Base-by-base conservation (phyloP, 2,888 invertebrate genomes). In the Malthinus seriepunctatus region DNA sequence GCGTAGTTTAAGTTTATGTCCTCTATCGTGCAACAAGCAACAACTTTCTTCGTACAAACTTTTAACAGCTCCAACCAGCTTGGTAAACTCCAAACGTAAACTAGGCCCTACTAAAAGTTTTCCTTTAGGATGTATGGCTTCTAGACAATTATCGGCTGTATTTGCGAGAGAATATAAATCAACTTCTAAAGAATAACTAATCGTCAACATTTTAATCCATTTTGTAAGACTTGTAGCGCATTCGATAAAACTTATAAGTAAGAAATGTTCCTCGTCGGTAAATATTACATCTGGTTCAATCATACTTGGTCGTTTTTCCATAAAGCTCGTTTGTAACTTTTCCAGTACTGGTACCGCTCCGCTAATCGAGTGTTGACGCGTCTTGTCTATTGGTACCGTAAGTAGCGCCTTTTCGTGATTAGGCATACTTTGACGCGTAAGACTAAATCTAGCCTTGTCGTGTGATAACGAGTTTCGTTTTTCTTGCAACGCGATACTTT, bases 221-320 rank as follows among this genome's bases (percentile, higher is more conserved):
- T 93, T 92, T n/a, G 93, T 90, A n/a, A 95, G 83, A 0, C 89
- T 88, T 56, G 91, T 90, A 47, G 91, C 85, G 32, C 90, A 89
- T 75, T 95, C 95, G 14, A 95, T 88, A 72, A 95, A 88, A 38
- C 86, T 87, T 4, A 93, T 81, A 1, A 96, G 80, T 46, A 89
- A 83, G 6, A 83, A 82, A 65, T 85, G 84, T 76, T 94, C 93
- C 6, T 90, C 88, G 1, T 83, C 83, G 0, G 80, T 77, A 60
- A 84, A 82, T 9, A 80, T 66, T 8, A 81, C 76, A 34, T 83
- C 83, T 1, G 57, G 72, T 60, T 74, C 80, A 4, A 73, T 70
- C 14, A 68, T 63, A 1, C 66, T 63, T 1, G 76, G 74, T 38
- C 56, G 56, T 23, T 53, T 60, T 4, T 62, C 60, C 38, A 62